Evolutionary conservation across 2,113 vertebrate genomes (phyloP).

Genomic region (Elephantulus edwardii): DNA sequence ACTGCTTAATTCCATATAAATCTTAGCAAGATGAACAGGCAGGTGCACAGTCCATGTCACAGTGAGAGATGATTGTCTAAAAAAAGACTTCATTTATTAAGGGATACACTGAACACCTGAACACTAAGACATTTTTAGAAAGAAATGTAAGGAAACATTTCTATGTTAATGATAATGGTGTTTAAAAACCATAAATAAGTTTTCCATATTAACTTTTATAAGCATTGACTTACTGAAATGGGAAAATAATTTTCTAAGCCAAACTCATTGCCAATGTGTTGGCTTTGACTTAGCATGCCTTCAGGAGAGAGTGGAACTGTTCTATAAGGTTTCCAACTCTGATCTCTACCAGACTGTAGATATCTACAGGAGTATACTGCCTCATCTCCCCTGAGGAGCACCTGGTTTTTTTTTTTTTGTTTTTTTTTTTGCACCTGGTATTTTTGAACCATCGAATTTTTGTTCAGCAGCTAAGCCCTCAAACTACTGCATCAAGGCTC

Average conservation of each 20-base stretch:
- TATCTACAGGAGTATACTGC: too few relatives aligned
- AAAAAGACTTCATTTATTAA: background rate
- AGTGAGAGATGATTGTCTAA: background rate
- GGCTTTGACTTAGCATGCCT: too few relatives aligned
- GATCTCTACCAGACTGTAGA: too few relatives aligned
- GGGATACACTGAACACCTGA: too few relatives aligned
- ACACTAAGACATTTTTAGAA: too few relatives aligned
- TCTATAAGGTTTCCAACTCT: too few relatives aligned
- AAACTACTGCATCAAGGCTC: background rate
- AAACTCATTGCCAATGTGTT: too few relatives aligned
- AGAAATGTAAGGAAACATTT: background rate
- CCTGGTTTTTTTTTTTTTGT: background rate
- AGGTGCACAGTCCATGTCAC: background rate
- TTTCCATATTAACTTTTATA: background rate
- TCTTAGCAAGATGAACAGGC: background rate
- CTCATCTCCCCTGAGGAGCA: too few relatives aligned
- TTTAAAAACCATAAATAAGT: conserved; percentile 33
- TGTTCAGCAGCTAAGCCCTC: background rate
- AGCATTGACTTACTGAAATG: conserved; percentile 25
- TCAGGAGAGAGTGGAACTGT: too few relatives aligned
- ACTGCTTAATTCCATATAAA: background rate
- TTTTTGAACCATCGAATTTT: background rate
- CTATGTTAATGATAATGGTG: background rate
- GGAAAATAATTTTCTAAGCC: conserved; percentile 6
- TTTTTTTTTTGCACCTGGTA: background rate